A percentile compares a stretch with the other conserved stretches of the same genome.
phyloP scores from a whole-genome alignment of 2,113 vertebrate species.

The Brachyhypopomus gauderio region DNA sequence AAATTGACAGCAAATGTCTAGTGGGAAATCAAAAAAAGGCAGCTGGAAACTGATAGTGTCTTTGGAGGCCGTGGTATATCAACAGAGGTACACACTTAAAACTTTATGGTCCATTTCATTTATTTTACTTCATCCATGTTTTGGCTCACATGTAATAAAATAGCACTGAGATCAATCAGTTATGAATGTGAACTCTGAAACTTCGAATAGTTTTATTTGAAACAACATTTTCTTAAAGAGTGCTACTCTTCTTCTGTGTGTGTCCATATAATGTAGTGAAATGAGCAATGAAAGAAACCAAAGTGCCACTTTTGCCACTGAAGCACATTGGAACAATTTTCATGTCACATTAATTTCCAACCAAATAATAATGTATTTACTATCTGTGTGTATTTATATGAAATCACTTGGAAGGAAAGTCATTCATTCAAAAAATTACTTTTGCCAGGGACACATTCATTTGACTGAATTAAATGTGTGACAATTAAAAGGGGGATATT shows the following conservation, averaged over 20 bases:
- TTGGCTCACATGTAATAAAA: no score
- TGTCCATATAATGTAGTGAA: not conserved
- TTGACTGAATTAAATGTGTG: constrained; percentile 70
- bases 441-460: constrained; percentile 67
- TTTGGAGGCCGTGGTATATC: no score
- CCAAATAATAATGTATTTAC: constrained; percentile 65
- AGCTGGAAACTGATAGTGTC: no score
- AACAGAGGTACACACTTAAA: no score
- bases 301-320: constrained; percentile 52
- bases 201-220: not conserved
- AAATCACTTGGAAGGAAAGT: constrained; percentile 68
- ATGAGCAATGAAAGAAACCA: constrained; percentile 28
- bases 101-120: no score
- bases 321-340: constrained; percentile 60
- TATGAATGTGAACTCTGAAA: not conserved
- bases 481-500: constrained; percentile 75
- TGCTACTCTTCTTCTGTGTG: not conserved
- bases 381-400: constrained; percentile 67
- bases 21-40: no score
- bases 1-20: not conserved
- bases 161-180: no score
- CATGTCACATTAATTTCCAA: constrained; percentile 60
- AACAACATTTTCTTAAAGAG: not conserved
- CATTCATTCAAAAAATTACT: constrained; percentile 71
- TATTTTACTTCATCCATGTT: no score